phyloP scores from a whole-genome alignment of 2,797 vertebrate genomes.

The Lepus townsendii region DNA sequence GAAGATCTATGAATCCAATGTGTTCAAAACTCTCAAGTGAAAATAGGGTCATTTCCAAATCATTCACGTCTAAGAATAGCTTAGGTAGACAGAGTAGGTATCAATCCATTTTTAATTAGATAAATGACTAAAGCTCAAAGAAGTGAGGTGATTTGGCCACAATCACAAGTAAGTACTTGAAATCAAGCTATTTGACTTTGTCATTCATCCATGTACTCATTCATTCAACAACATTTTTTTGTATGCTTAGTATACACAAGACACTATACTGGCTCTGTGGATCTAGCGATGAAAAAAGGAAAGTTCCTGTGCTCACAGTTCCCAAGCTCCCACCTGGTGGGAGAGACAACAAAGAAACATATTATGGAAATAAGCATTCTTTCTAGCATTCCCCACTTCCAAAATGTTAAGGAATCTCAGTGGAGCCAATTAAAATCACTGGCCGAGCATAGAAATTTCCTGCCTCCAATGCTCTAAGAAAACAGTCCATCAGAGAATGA shows the following conservation, averaged over 20 bases:
- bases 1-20: not conserved
- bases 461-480: not conserved
- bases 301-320: not conserved
- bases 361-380: conserved; percentile 1
- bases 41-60: conserved; percentile 14
- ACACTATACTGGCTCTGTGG: not conserved
- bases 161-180: not conserved
- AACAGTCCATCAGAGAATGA: not conserved
- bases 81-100: not conserved
- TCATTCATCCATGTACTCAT: not conserved
- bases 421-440: not conserved
- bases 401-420: not conserved
- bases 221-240: conserved; percentile 1
- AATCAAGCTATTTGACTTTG: conserved; percentile 4
- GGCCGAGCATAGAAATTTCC: not conserved
- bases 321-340: not conserved
- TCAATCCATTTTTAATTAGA: conserved; percentile 28
- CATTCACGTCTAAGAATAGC: not conserved
- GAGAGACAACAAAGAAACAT: not conserved
- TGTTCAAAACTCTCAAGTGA: not conserved
- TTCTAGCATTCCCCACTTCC: not conserved
- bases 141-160: conserved; percentile 6
- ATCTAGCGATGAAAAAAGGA: not conserved
- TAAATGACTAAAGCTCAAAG: conserved; percentile 33
- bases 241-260: not conserved